Evolutionary conservation across 2,113 vertebrate species (phyloP).

Genomic region (Halcyon senegalensis): DNA sequence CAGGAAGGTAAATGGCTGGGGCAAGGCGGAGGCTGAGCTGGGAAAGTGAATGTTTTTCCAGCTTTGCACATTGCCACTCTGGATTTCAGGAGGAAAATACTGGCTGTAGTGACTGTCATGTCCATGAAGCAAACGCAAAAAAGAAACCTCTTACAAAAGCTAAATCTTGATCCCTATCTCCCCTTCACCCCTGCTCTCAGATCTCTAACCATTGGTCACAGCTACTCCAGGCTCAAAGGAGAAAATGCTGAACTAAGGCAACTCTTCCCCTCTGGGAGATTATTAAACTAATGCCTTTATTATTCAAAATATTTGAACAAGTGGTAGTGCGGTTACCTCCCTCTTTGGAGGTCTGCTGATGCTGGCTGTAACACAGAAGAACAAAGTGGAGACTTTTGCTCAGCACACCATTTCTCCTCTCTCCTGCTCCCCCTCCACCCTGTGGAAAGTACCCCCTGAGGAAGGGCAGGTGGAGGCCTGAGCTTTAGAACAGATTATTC

Average conservation of each 20-base stretch:
- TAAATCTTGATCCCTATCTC: background rate
- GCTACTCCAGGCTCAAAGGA: background rate
- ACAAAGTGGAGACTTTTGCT: background rate
- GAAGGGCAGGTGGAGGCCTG: background rate
- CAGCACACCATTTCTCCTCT: background rate
- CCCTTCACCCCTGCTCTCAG: background rate
- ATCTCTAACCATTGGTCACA: background rate
- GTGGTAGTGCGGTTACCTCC: background rate
- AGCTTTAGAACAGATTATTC: constrained; percentile 4
- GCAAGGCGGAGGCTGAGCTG: background rate
- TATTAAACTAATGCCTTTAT: constrained; percentile 37
- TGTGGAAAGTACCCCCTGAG: background rate
- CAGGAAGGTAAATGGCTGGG: background rate
- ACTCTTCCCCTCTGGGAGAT: background rate
- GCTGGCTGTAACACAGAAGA: background rate
- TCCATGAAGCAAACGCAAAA: background rate
- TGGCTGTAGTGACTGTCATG: background rate
- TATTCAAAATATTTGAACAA: constrained; percentile 65
- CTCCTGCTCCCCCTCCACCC: background rate
- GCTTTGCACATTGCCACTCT: background rate
- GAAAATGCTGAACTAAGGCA: background rate
- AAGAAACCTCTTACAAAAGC: background rate
- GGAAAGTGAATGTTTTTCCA: background rate
- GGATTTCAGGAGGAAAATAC: background rate
- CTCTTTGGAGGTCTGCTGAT: background rate